phyloP scores from a whole-genome alignment of 2,113 vertebrate genomes.

The Peromyscus leucopus region DNA sequence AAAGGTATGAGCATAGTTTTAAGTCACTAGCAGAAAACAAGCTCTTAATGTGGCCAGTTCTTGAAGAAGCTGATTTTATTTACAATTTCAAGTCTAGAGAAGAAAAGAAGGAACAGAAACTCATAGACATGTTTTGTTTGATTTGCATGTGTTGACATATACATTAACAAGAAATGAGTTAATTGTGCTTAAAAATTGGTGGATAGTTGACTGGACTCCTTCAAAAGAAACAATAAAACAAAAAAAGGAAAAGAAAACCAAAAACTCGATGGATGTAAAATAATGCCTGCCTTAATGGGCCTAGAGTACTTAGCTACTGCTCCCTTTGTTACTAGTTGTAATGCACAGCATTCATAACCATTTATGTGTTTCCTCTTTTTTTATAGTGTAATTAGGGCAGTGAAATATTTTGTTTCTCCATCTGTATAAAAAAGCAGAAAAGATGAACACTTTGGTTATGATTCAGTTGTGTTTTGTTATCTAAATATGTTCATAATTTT shows the following conservation, averaged over 20 bases:
- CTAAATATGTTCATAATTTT: background rate
- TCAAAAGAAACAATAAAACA: background rate
- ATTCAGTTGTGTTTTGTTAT: background rate
- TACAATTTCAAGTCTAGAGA: background rate
- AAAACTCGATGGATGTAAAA: background rate
- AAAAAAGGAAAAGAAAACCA: background rate
- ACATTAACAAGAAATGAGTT: background rate
- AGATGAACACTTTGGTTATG: background rate
- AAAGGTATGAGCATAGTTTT: background rate
- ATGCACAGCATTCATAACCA: background rate
- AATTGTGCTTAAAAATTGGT: background rate
- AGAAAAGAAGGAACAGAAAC: background rate
- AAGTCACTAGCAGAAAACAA: background rate
- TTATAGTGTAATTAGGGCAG: background rate
- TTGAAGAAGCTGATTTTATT: constrained; percentile 34
- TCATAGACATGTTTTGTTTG: background rate
- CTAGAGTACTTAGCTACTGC: background rate
- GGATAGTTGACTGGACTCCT: background rate
- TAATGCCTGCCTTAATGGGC: background rate
- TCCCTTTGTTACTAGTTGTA: background rate
- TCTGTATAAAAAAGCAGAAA: background rate
- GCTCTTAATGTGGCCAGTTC: background rate
- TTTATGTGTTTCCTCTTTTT: background rate
- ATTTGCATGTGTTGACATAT: background rate
- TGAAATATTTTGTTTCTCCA: background rate